Percentiles rank a stretch among this genome's conserved stretches.
These are phyloP conservation scores for Pseudomyrmex gracilis DNA, from an alignment of 1,140 invertebrate species.

Conservation along the genomic window DNA sequence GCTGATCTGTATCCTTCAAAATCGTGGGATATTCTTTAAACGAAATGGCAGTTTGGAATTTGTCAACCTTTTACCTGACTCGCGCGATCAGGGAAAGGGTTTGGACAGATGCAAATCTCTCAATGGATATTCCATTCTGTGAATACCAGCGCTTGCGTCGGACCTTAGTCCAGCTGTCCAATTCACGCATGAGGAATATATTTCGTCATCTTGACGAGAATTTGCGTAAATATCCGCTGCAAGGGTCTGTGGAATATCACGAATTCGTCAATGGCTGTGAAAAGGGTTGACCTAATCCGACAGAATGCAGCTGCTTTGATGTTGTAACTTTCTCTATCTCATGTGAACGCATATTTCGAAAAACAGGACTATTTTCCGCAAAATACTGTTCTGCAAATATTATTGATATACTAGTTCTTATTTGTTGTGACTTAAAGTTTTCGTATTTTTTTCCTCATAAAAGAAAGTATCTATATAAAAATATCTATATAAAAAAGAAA, in stretches of 20 bases:
- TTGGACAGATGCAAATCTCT: constrained; percentile 67
- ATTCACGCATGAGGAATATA: constrained; percentile 30
- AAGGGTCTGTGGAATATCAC: constrained; percentile 44
- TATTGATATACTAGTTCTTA: too few relatives aligned
- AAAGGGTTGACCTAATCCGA: constrained; percentile 78
- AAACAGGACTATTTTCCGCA: constrained; percentile 21
- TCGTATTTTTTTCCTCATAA: background rate
- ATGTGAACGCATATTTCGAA: constrained; percentile 43
- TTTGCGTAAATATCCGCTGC: constrained; percentile 82
- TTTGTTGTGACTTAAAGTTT: too few relatives aligned
- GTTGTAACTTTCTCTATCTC: constrained; percentile 27
- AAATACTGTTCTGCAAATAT: constrained; percentile 8
- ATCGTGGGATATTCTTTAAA: constrained; percentile 15
- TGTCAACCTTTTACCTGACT: constrained; percentile 51
- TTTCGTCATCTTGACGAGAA: constrained; percentile 70
- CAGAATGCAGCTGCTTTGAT: constrained; percentile 75
- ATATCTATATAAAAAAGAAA: too few relatives aligned
- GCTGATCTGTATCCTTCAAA: constrained; percentile 18
- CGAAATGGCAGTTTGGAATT: constrained; percentile 20
- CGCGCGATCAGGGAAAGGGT: background rate
- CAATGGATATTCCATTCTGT: constrained; percentile 5
- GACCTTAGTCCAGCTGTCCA: constrained; percentile 58
- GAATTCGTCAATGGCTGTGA: constrained; percentile 39
- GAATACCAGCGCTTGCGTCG: background rate
- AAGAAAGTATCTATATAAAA: too few relatives aligned